Conservation (phyloP, 2,113 vertebrate genomes). For the Formicarius rufipectus region DNA sequence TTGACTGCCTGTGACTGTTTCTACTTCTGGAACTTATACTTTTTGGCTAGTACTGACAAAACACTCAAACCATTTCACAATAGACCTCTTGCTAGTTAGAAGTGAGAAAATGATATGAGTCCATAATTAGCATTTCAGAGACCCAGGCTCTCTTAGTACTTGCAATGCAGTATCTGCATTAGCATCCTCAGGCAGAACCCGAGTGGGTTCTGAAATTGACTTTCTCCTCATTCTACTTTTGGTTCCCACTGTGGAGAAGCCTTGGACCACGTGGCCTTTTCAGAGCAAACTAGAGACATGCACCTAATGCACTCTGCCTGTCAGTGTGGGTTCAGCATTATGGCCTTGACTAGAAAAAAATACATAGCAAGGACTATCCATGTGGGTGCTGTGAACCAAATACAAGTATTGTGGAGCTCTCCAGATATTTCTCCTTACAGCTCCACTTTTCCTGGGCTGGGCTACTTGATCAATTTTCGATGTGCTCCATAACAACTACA, state of each 20-base stretch:
- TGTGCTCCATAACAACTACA: neutral
- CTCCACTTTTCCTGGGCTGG: neutral
- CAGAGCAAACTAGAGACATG: neutral
- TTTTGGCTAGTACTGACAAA: conserved; percentile 22
- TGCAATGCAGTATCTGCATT: neutral
- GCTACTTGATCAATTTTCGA: neutral
- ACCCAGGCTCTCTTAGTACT: neutral
- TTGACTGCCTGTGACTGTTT: neutral
- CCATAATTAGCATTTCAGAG: neutral
- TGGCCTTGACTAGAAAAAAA: neutral
- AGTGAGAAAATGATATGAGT: neutral
- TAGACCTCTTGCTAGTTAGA: neutral
- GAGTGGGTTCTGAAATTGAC: neutral
- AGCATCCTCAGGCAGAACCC: neutral
- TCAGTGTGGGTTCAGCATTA: too few species aligned
- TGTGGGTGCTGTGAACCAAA: neutral
- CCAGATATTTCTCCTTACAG: neutral
- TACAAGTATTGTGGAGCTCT: accelerated
- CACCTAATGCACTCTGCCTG: neutral
- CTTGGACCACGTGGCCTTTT: neutral
- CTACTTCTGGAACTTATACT: neutral
- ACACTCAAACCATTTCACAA: neutral
- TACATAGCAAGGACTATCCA: neutral
- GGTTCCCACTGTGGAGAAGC: neutral
- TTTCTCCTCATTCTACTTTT: neutral